These are phyloP conservation scores for Anoplopoma fimbria DNA, from an alignment of 2,113 vertebrate species.

Conservation along the genomic window DNA sequence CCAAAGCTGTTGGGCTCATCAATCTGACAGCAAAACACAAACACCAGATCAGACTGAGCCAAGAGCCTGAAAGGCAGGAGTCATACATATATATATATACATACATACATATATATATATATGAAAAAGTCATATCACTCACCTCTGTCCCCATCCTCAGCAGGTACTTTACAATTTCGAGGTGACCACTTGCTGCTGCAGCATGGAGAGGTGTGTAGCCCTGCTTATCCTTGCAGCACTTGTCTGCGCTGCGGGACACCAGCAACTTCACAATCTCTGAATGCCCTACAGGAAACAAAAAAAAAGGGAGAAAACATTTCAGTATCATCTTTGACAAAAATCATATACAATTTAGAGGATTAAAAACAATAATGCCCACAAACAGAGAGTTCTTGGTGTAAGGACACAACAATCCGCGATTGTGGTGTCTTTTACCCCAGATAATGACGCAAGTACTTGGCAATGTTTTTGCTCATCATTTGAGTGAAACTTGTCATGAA, in stretches of 20 bases:
- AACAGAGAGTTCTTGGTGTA: background rate
- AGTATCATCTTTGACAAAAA: background rate
- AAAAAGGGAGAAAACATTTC: background rate
- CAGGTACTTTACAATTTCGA: conserved; percentile 94
- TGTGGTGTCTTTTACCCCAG: background rate
- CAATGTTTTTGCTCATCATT: background rate
- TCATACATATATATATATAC: no score
- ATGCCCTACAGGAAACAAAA: conserved; percentile 84
- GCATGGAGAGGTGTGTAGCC: conserved; percentile 96
- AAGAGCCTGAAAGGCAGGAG: background rate
- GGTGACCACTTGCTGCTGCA: conserved; percentile 93
- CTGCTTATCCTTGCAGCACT: conserved; percentile 93
- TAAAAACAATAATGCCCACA: background rate
- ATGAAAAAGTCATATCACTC: conserved; percentile 23
- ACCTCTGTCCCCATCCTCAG: conserved; percentile 95
- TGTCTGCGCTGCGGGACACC: conserved; percentile 91
- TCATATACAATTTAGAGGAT: background rate
- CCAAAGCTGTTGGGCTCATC: conserved; percentile 95
- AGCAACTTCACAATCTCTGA: conserved; percentile 95
- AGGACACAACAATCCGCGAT: background rate
- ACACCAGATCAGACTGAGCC: background rate
- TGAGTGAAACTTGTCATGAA: background rate
- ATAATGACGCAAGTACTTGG: background rate
- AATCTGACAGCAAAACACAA: conserved; percentile 82
- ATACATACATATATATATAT: background rate